Percentiles rank a stretch among this genome's conserved stretches.
phyloP scores from a whole-genome alignment of 1,140 invertebrate species.

The Cheumatopsyche charites region DNA sequence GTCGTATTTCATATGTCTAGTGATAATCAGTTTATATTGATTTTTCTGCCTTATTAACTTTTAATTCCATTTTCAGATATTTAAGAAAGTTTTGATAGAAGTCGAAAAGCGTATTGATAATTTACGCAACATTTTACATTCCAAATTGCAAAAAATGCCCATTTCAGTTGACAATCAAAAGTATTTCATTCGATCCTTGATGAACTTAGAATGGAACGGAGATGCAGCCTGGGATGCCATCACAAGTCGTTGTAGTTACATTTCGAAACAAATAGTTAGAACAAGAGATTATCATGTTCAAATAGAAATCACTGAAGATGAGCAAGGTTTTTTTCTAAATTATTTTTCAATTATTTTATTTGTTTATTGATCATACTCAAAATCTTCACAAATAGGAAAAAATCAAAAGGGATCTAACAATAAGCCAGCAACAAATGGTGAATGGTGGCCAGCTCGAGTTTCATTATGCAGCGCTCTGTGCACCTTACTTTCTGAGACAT shows the following conservation, averaged over 20 bases:
- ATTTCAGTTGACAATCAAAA: slow-evolving; percentile 92
- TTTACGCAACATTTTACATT: slow-evolving; percentile 79
- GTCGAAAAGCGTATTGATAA: slow-evolving; percentile 87
- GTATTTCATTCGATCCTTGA: slow-evolving; percentile 70
- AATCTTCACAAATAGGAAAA: slow-evolving; percentile 34
- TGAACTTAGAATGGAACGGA: slow-evolving; percentile 72
- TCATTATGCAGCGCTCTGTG: slow-evolving; percentile 41
- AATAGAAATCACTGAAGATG: slow-evolving; percentile 60
- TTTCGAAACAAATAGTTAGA: slow-evolving; percentile 69
- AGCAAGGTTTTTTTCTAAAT: slow-evolving; percentile 55
- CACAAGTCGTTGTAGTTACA: slow-evolving; percentile 76
- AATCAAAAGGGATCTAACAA: slow-evolving; percentile 35
- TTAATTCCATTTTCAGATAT: slow-evolving; percentile 63
- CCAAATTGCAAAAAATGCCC: slow-evolving; percentile 86
- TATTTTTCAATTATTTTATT: slow-evolving; percentile 34
- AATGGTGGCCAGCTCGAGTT: slow-evolving; percentile 43
- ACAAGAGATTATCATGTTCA: slow-evolving; percentile 64
- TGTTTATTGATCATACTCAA: background rate
- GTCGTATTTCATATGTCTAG: too few relatives aligned
- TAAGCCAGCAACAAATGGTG: background rate
- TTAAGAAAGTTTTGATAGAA: slow-evolving; percentile 85
- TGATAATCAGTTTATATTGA: slow-evolving; percentile 6
- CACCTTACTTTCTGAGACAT: slow-evolving; percentile 34
- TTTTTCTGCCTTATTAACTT: too few relatives aligned
- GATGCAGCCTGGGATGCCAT: slow-evolving; percentile 96